Evolutionary conservation across 2,797 vertebrate genomes (phyloP), one percentile per base, ranked within the genome.

Genomic region (Dermochelys coriacea): DNA sequence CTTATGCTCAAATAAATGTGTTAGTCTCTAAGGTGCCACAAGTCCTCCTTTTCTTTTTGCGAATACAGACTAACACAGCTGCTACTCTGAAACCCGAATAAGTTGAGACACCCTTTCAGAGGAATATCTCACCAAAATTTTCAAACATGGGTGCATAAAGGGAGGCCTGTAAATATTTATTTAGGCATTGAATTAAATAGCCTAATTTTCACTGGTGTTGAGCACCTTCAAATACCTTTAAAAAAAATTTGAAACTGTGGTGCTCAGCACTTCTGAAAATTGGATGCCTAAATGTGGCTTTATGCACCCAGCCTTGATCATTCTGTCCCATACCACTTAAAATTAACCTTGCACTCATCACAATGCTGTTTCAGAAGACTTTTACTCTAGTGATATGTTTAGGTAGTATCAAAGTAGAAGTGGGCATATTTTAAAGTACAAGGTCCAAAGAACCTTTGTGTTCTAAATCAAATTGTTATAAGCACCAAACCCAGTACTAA

Each of bases 121-220:
- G 93, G 23, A n/a, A 27, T 37, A 82, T 55, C 0, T 14, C 2
- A 1, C 57, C 19, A 37, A 37, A 86, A 47, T 37, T 92, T 88
- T 93, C 84, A 94, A 94, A 93, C 88, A 87, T 96, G 92, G 91
- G 77, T 89, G 90, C 96, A 95, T 96, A 96, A 96, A 91, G 94
- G 80, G 81, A 87, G 85, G n/a, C 45, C 74, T 81, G 34, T 45
- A 47, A 47, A 75, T 27, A 27, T 49, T 47, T 90, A 91, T 50
- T 84, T 55, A 78, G 82, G 86, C 82, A 92, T 64, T 80, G 84
- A 85, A 87, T 87, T 82, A 91, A 86, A 91, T 0, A 14, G 9
- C 57, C 78, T 75, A 15, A 23, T 84, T 85, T 87, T 82, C 89
- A 94, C 12, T 71, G 47, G 91, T 68, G 74, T 89, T 93, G 87